Evolutionary conservation across 2,797 vertebrate species (phyloP).

Genomic region (Enteromius argenteus): DNA sequence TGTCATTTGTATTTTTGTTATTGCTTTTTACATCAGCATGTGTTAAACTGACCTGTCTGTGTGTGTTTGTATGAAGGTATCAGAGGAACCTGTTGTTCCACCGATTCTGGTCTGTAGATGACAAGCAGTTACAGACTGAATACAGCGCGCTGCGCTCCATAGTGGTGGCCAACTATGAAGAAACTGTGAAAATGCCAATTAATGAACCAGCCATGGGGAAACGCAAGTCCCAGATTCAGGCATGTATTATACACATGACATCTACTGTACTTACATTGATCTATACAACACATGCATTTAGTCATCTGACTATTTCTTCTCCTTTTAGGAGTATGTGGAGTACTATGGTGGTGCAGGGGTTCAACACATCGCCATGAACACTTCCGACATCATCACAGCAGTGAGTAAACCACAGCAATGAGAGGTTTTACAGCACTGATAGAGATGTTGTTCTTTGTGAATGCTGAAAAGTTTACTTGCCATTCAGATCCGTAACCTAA

Average conservation of each 20-base stretch:
- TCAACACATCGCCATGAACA: conserved; percentile 96
- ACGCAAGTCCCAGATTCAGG: conserved; percentile 98
- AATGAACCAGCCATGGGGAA: conserved; percentile 91
- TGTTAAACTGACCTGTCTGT: not conserved
- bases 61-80: conserved; percentile 81
- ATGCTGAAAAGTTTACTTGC: not conserved
- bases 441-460: not conserved
- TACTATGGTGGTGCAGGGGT: conserved; percentile 94
- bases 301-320: not conserved
- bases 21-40: not conserved
- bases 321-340: conserved; percentile 90
- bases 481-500: conserved; percentile 87
- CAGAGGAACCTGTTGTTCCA: conserved; percentile 92
- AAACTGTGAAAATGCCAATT: conserved; percentile 98
- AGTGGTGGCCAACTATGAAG: conserved; percentile 94
- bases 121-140: conserved; percentile 94
- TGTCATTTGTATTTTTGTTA: not conserved
- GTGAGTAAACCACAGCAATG: conserved; percentile 73
- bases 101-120: conserved; percentile 98
- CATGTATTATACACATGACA: conserved; percentile 54
- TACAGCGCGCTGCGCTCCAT: conserved; percentile 95
- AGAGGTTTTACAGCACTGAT: not conserved
- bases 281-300: not conserved
- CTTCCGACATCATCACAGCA: conserved; percentile 88
- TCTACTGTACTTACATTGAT: not conserved